Conservation (phyloP, 2,113 vertebrate genomes). For the Emydocephalus ijimae region DNA sequence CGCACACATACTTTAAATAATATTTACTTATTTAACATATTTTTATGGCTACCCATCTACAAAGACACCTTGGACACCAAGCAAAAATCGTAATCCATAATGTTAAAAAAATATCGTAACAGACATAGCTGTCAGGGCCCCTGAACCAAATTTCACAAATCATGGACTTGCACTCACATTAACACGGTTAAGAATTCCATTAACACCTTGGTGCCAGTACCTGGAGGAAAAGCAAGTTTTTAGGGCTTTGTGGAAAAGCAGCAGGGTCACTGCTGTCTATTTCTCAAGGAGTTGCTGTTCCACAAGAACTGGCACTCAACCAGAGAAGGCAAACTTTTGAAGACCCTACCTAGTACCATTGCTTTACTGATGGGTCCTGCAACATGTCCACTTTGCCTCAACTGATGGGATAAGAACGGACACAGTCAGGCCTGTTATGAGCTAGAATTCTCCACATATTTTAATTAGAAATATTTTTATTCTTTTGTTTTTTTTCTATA, state of each 20-base stretch:
- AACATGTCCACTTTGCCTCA: background rate
- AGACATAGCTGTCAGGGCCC: background rate
- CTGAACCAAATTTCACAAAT: background rate
- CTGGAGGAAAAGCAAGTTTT: background rate
- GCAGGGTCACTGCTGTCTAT: background rate
- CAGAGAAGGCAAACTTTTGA: background rate
- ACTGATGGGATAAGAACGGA: background rate
- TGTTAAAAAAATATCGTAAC: background rate
- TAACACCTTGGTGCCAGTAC: background rate
- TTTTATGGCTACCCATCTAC: background rate
- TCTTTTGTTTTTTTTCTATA: background rate
- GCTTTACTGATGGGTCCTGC: background rate
- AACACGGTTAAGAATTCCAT: no score
- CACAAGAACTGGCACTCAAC: background rate
- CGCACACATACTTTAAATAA: background rate
- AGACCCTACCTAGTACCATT: background rate
- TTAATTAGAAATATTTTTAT: background rate
- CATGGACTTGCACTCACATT: background rate
- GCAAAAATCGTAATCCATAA: background rate
- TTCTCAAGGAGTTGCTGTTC: background rate
- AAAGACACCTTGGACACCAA: background rate
- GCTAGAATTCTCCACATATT: background rate
- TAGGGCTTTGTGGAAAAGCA: background rate
- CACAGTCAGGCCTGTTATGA: background rate
- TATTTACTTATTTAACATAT: background rate